Evolutionary conservation across 1,140 invertebrate species (phyloP).

Genomic region (Lanistes nyassanus): DNA sequence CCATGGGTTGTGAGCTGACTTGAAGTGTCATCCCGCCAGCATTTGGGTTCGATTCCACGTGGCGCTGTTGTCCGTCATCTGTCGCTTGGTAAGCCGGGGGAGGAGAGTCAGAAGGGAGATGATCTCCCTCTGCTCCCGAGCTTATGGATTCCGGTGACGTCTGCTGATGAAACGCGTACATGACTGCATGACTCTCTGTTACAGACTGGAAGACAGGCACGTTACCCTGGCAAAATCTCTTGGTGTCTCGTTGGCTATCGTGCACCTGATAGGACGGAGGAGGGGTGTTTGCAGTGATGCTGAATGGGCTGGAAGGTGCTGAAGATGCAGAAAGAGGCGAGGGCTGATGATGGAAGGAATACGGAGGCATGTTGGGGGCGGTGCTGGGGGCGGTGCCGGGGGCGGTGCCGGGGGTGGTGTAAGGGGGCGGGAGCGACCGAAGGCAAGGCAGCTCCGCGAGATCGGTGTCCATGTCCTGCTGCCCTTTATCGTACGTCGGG

Average conservation of each 20-base stretch:
- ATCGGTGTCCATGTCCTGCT: background rate
- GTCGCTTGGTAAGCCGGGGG: constrained; percentile 92
- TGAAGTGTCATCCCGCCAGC: constrained; percentile 47
- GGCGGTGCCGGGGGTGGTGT: too few species aligned
- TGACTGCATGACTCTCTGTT: background rate
- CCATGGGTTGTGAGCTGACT: constrained; percentile 51
- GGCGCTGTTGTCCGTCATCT: constrained; percentile 71
- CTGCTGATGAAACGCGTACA: background rate
- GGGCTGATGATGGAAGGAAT: constrained; percentile 46
- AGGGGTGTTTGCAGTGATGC: constrained; percentile 38
- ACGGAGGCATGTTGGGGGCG: too few species aligned
- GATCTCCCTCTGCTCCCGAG: constrained; percentile 13
- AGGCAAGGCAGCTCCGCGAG: too few species aligned
- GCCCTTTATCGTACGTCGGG: constrained; percentile 59
- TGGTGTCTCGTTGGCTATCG: too few species aligned
- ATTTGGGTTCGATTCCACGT: constrained; percentile 63
- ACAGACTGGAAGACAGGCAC: background rate
- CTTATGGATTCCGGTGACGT: background rate
- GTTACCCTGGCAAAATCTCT: constrained; percentile 62
- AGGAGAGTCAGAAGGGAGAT: constrained; percentile 80
- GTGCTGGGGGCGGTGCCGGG: too few species aligned
- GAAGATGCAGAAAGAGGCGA: constrained; percentile 58
- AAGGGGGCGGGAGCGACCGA: too few species aligned
- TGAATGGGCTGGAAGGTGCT: constrained; percentile 75
- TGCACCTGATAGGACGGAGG: too few species aligned